A percentile compares a stretch with the other conserved stretches of the same genome.
These are phyloP conservation scores for Muscicapa adusta DNA, from an alignment of 2,113 vertebrate species.

Conservation along the genomic window DNA sequence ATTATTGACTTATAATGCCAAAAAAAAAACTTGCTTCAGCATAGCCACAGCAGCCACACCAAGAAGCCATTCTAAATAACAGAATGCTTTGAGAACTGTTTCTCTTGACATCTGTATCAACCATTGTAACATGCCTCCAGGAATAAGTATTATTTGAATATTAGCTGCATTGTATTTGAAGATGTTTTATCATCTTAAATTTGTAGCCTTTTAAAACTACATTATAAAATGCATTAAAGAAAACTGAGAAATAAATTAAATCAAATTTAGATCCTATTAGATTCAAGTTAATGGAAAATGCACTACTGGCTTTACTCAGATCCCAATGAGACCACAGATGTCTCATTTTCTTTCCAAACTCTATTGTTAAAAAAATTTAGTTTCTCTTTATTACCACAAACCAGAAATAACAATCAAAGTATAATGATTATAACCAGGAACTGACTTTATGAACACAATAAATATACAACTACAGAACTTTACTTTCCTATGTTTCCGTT, in stretches of 20 bases:
- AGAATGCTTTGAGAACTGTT: background rate
- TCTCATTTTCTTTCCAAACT: background rate
- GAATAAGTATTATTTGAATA: background rate
- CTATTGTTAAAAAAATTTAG: background rate
- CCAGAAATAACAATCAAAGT: background rate
- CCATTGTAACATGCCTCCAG: background rate
- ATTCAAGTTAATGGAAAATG: constrained; percentile 7
- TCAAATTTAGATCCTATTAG: background rate
- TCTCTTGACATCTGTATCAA: background rate
- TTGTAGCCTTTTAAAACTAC: background rate
- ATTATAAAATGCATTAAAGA: background rate
- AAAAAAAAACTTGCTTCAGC: background rate
- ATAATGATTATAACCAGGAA: background rate
- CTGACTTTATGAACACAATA: background rate
- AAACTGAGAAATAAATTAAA: background rate
- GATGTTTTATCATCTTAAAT: background rate
- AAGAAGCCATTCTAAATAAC: background rate
- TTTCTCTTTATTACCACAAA: background rate
- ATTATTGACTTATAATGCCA: background rate
- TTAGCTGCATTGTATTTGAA: background rate
- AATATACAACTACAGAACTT: background rate
- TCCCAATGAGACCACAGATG: background rate
- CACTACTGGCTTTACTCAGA: background rate
- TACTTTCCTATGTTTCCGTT: background rate
- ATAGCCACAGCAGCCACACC: background rate